Evolutionary conservation across 2,888 invertebrate species (phyloP).

Genomic region (Mayetiola destructor): DNA sequence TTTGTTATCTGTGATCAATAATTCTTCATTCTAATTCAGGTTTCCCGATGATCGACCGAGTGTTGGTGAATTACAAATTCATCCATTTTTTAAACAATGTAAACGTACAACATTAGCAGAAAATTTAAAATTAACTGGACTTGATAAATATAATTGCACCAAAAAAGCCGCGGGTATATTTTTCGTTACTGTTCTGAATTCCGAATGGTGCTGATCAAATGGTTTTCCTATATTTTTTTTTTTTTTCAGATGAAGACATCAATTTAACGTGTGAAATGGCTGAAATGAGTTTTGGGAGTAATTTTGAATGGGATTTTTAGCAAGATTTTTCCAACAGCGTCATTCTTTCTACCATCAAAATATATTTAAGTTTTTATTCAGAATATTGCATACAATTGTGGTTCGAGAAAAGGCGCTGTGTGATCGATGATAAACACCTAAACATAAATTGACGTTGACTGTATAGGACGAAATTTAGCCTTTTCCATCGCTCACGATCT

Average conservation of each 20-base stretch:
- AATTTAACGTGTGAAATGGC: constrained; percentile 24
- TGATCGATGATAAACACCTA: no score
- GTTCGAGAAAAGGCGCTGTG: no score
- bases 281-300: constrained; percentile 24
- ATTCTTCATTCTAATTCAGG: constrained; percentile 26
- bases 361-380: no score
- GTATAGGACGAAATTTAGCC: no score
- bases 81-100: constrained; percentile 61
- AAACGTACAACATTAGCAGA: constrained; percentile 29
- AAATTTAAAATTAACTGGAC: constrained; percentile 26
- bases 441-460: no score
- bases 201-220: no score
- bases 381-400: no score
- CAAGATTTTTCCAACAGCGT: no score
- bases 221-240: background rate
- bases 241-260: constrained; percentile 24
- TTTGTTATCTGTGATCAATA: no score
- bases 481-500: no score
- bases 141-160: constrained; percentile 26
- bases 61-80: constrained; percentile 51
- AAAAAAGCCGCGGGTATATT: constrained; percentile 18
- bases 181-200: no score
- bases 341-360: no score
- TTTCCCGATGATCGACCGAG: constrained; percentile 55
- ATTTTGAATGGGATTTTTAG: constrained; percentile 25